phyloP scores from a whole-genome alignment of 1,140 invertebrate species.

The Drosophila sechellia region DNA sequence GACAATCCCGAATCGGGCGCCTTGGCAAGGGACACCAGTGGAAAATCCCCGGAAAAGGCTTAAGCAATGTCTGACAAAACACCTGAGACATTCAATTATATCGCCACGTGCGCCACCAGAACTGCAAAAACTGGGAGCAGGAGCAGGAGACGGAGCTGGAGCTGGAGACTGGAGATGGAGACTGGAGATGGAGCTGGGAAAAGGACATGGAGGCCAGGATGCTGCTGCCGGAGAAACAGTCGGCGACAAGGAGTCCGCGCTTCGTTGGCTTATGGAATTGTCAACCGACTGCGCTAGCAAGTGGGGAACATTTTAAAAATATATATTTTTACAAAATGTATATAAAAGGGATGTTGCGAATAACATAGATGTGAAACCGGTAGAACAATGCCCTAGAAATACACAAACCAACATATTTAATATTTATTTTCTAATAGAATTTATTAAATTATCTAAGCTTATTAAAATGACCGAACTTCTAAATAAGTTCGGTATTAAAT shows the following conservation, averaged over 20 bases:
- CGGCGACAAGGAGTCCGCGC: conserved; percentile 14
- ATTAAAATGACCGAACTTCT: no score
- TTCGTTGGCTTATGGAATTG: conserved; percentile 66
- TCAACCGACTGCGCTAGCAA: conserved; percentile 44
- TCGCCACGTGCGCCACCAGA: conserved; percentile 54
- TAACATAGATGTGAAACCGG: neutral
- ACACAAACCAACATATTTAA: neutral
- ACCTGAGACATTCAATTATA: conserved; percentile 85
- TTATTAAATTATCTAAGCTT: no score
- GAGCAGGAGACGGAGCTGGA: neutral
- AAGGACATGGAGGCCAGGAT: conserved; percentile 8
- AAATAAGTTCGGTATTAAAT: neutral
- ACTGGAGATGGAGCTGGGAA: neutral
- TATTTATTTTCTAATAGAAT: neutral
- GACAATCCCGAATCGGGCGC: conserved; percentile 20
- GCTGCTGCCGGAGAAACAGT: neutral
- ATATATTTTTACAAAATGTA: neutral
- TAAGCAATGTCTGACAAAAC: conserved; percentile 84
- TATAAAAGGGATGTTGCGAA: neutral
- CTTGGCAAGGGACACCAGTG: conserved; percentile 19
- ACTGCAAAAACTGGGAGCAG: conserved; percentile 16
- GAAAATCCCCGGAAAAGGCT: conserved; percentile 81
- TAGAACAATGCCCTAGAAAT: neutral
- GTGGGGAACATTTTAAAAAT: conserved; percentile 28
- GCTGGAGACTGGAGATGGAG: no score